Conservation (phyloP, 30 jellyfish, hydroid and myxozoan species). For the Turritopsis rubra region DNA sequence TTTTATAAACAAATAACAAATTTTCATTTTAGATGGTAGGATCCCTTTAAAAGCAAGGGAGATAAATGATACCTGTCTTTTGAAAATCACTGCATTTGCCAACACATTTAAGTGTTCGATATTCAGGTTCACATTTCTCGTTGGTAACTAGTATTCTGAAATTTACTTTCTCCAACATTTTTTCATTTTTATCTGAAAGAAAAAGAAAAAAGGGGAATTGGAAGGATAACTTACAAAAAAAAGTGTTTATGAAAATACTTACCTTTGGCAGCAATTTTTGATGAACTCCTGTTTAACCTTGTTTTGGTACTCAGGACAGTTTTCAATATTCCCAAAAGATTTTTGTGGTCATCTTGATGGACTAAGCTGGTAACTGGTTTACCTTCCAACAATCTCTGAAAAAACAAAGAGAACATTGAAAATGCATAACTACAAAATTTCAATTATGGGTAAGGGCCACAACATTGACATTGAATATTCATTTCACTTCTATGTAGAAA, state of each 20-base stretch:
- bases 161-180: neutral
- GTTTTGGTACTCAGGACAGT: neutral
- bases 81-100: neutral
- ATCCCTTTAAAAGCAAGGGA: neutral
- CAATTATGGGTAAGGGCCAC: no score
- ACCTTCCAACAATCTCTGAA: neutral
- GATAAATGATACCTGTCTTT: neutral
- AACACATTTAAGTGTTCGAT: neutral
- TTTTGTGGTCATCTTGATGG: slow-evolving; percentile 13
- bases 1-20: no score
- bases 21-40: no score
- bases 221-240: neutral
- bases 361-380: neutral
- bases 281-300: neutral
- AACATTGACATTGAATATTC: no score
- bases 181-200: neutral
- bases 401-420: neutral
- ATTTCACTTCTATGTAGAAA: no score
- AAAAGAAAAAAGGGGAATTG: no score
- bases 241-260: no score
- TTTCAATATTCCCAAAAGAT: neutral
- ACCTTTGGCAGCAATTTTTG: neutral
- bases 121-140: neutral
- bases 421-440: no score
- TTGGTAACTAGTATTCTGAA: neutral